Percentiles rank a stretch among this genome's conserved stretches.
phyloP scores from a whole-genome alignment of 2,888 invertebrate genomes.

The Drosophila rubida region DNA sequence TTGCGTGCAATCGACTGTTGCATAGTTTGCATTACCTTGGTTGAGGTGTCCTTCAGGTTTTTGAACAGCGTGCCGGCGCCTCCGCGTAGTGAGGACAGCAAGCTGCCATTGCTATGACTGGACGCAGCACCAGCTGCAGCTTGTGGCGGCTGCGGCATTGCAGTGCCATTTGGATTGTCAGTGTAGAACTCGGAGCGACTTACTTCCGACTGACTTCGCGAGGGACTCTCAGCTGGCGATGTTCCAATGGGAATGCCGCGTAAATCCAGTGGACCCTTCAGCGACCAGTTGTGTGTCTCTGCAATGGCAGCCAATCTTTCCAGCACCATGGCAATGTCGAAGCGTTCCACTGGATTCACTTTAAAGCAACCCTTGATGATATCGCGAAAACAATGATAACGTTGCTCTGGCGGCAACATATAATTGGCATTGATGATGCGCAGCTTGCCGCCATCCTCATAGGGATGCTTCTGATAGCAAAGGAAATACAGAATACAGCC shows the following conservation, averaged over 20 bases:
- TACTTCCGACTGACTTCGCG: constrained; percentile 47
- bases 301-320: constrained; percentile 95
- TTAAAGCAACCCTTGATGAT: constrained; percentile 94
- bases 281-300: constrained; percentile 92
- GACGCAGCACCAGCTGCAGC: constrained; percentile 45
- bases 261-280: constrained; percentile 89
- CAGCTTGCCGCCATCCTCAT: constrained; percentile 97
- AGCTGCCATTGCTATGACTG: constrained; percentile 86
- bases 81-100: constrained; percentile 94
- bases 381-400: constrained; percentile 94
- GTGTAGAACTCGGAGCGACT: constrained; percentile 75
- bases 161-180: constrained; percentile 55
- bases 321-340: constrained; percentile 91
- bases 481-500: constrained; percentile 97
- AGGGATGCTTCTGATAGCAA: constrained; percentile 97
- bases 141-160: constrained; percentile 41
- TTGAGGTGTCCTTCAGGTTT: constrained; percentile 97
- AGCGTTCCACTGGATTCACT: constrained; percentile 92
- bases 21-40: constrained; percentile 98
- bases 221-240: constrained; percentile 70
- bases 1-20: constrained; percentile 95
- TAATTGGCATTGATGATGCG: constrained; percentile 98
- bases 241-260: constrained; percentile 82
- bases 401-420: constrained; percentile 92
- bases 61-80: constrained; percentile 97